phyloP scores from a whole-genome alignment of 2,797 vertebrate species.

The Anguilla anguilla region DNA sequence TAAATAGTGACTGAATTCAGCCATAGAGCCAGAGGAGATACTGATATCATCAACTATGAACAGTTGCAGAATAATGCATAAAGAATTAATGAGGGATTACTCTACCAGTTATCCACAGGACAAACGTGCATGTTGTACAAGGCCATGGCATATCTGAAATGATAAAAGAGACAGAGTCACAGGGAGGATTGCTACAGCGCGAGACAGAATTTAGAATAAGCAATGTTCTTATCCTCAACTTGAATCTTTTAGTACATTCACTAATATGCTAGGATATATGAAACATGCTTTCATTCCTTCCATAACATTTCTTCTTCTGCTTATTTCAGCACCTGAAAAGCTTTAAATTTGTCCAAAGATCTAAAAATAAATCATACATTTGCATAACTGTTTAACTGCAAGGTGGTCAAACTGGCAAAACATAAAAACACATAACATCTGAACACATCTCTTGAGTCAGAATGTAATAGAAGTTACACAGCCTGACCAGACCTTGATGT shows the following conservation, averaged over 20 bases:
- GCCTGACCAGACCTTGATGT: background rate
- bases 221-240: background rate
- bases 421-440: background rate
- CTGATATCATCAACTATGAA: background rate
- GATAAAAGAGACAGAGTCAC: background rate
- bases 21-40: background rate
- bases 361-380: background rate
- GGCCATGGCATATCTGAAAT: constrained; percentile 77
- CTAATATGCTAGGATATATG: background rate
- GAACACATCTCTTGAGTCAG: background rate
- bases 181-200: background rate
- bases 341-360: background rate
- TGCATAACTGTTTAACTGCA: background rate
- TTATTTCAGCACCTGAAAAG: background rate
- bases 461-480: background rate
- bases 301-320: background rate
- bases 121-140: constrained; percentile 81
- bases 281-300: background rate
- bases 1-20: background rate
- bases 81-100: constrained; percentile 22
- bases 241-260: background rate
- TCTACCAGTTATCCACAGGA: constrained; percentile 80
- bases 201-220: background rate
- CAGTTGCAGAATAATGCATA: background rate
- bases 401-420: background rate